phyloP scores from a whole-genome alignment of 2,888 invertebrate genomes.

The Lochmaea capreae region DNA sequence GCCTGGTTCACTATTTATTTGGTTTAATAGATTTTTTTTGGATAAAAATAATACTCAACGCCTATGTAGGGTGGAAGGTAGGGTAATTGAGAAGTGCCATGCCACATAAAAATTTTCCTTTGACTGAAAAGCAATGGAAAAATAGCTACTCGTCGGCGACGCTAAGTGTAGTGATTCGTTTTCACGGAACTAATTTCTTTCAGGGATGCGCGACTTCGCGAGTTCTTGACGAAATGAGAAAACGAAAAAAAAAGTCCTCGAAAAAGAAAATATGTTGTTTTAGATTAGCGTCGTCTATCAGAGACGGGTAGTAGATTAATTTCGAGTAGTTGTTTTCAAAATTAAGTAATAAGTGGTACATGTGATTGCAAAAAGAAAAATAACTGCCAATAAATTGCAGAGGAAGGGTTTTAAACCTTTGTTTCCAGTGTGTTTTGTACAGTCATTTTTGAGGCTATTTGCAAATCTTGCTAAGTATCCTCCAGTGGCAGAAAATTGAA shows the following conservation, averaged over 20 bases:
- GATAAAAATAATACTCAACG: constrained; percentile 10
- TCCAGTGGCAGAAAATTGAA: too few relatives aligned
- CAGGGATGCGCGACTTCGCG: constrained; percentile 13
- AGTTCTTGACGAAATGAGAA: constrained; percentile 31
- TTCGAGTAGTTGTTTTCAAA: constrained; percentile 26
- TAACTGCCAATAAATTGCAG: too few relatives aligned
- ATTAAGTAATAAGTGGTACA: constrained; percentile 14
- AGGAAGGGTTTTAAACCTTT: too few relatives aligned
- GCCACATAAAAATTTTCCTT: constrained; percentile 20
- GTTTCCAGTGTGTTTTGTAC: too few relatives aligned
- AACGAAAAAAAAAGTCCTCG: constrained; percentile 24
- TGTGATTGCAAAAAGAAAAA: background rate
- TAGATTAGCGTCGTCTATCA: constrained; percentile 27
- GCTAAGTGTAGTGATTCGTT: constrained; percentile 36
- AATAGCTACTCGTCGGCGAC: constrained; percentile 15
- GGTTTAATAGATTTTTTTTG: background rate
- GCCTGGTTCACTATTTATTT: too few relatives aligned
- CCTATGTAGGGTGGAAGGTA: background rate
- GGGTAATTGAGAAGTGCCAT: constrained; percentile 22
- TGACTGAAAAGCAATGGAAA: constrained; percentile 10
- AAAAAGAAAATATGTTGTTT: constrained; percentile 34
- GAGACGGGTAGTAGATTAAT: constrained; percentile 19
- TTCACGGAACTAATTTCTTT: constrained; percentile 31
- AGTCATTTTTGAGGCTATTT: too few relatives aligned
- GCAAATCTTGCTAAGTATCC: too few relatives aligned